Evolutionary conservation across 1,140 invertebrate species (phyloP).

Genomic region (Leguminivora glycinivorella): DNA sequence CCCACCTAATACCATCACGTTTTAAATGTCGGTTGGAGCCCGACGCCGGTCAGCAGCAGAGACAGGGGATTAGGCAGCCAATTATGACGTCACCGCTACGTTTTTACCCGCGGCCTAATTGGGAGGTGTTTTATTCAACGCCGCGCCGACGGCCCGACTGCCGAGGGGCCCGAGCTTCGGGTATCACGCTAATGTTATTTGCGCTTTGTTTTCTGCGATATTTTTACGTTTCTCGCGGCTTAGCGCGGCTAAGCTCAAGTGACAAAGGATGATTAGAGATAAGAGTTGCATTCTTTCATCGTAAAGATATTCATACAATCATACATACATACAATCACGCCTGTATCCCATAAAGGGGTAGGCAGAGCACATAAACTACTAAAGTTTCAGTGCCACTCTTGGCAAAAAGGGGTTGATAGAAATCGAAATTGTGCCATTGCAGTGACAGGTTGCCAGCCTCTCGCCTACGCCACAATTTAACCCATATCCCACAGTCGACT

Average conservation of each 20-base stretch:
- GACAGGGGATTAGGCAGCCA: background rate
- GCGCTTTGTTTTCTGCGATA: background rate
- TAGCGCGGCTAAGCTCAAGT: constrained; percentile 1
- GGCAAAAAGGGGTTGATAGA: too few species aligned
- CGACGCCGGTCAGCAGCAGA: background rate
- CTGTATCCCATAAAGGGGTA: too few species aligned
- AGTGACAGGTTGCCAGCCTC: too few species aligned
- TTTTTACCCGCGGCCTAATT: constrained; percentile 20
- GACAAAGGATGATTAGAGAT: background rate
- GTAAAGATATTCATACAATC: too few species aligned
- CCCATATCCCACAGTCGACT: too few species aligned
- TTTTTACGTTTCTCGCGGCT: constrained; percentile 5
- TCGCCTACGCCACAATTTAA: too few species aligned
- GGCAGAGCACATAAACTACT: too few species aligned
- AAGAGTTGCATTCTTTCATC: too few species aligned
- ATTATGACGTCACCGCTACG: constrained; percentile 17
- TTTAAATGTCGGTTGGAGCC: background rate
- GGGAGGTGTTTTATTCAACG: constrained; percentile 2
- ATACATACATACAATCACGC: too few species aligned
- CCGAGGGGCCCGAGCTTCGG: background rate
- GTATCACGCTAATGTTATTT: background rate
- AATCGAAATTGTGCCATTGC: too few species aligned
- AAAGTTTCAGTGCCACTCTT: too few species aligned
- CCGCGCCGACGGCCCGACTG: background rate
- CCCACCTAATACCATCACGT: background rate